Percentiles rank a stretch among this genome's conserved stretches.
Evolutionary conservation across 2,797 vertebrate genomes (phyloP).

Genomic region (Poecilia wingei): DNA sequence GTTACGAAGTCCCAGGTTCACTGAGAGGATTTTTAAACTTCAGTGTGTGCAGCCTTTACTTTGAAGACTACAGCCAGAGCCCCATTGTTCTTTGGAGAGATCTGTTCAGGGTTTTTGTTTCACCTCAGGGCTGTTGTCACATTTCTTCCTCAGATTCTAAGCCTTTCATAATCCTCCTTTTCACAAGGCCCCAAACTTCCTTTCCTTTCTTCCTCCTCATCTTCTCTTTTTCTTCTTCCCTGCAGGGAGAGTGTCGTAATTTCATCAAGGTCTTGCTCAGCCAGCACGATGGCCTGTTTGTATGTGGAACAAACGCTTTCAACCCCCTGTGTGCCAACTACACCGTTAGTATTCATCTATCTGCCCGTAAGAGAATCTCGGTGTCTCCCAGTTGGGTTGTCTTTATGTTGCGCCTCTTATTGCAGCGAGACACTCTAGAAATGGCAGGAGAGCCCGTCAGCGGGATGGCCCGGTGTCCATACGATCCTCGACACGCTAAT

Average conservation of each 20-base stretch:
- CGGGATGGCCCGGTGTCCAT: slow-evolving; percentile 96
- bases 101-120: slow-evolving; percentile 41
- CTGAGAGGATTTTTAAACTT: slow-evolving; percentile 39
- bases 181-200: slow-evolving; percentile 9
- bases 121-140: slow-evolving; percentile 40
- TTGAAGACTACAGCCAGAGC: slow-evolving; percentile 32
- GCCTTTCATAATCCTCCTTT: slow-evolving; percentile 5
- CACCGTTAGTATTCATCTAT: slow-evolving; percentile 86
- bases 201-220: slow-evolving; percentile 15
- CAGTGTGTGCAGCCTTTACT: slow-evolving; percentile 50
- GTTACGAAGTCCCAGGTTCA: slow-evolving; percentile 20
- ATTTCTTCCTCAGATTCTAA: slow-evolving; percentile 23
- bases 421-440: slow-evolving; percentile 90
- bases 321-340: slow-evolving; percentile 96
- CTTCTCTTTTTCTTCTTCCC: slow-evolving; percentile 33
- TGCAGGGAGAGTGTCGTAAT: slow-evolving; percentile 94
- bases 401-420: slow-evolving; percentile 10
- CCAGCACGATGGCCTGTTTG: slow-evolving; percentile 88
- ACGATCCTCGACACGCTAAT: slow-evolving; percentile 95
- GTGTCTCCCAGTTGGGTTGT: slow-evolving; percentile 33
- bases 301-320: slow-evolving; percentile 96
- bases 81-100: slow-evolving; percentile 49
- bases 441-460: slow-evolving; percentile 91
- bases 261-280: slow-evolving; percentile 95
- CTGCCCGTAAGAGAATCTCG: slow-evolving; percentile 29